Conservation (phyloP, 2,888 invertebrate genomes). For the Balanococcus diminutus region DNA sequence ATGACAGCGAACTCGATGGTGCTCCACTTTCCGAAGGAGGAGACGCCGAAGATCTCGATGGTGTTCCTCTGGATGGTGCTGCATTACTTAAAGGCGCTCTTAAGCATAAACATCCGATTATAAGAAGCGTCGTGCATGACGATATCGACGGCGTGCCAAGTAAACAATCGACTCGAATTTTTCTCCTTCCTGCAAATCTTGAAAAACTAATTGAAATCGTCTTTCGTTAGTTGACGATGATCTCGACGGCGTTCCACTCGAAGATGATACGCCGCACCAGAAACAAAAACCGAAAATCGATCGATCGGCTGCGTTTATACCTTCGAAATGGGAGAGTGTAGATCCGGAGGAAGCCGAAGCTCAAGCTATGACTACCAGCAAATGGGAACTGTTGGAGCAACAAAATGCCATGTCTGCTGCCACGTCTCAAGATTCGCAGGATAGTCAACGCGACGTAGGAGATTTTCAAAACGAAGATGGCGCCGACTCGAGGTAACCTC, state of each 20-base stretch:
- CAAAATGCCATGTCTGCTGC: slow-evolving; percentile 59
- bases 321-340: slow-evolving; percentile 96
- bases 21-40: slow-evolving; percentile 67
- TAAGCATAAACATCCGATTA: slow-evolving; percentile 63
- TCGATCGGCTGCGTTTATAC: slow-evolving; percentile 76
- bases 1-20: slow-evolving; percentile 65
- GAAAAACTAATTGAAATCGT: background rate
- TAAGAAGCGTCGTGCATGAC: slow-evolving; percentile 67
- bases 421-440: slow-evolving; percentile 46
- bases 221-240: slow-evolving; percentile 59
- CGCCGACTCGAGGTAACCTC: slow-evolving; percentile 17
- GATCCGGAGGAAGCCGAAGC: slow-evolving; percentile 84
- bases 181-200: background rate
- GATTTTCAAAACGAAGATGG: slow-evolving; percentile 49
- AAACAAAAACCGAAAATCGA: slow-evolving; percentile 51
- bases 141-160: slow-evolving; percentile 75
- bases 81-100: slow-evolving; percentile 76
- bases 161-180: slow-evolving; percentile 60
- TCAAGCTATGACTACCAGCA: slow-evolving; percentile 84
- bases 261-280: slow-evolving; percentile 70
- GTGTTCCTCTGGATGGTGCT: slow-evolving; percentile 78
- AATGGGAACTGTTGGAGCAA: slow-evolving; percentile 81
- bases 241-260: slow-evolving; percentile 64
- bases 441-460: slow-evolving; percentile 33
- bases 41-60: slow-evolving; percentile 66